These are phyloP conservation scores for Arctopsyche grandis DNA, from an alignment of 1,140 invertebrate genomes.

Conservation along the genomic window DNA sequence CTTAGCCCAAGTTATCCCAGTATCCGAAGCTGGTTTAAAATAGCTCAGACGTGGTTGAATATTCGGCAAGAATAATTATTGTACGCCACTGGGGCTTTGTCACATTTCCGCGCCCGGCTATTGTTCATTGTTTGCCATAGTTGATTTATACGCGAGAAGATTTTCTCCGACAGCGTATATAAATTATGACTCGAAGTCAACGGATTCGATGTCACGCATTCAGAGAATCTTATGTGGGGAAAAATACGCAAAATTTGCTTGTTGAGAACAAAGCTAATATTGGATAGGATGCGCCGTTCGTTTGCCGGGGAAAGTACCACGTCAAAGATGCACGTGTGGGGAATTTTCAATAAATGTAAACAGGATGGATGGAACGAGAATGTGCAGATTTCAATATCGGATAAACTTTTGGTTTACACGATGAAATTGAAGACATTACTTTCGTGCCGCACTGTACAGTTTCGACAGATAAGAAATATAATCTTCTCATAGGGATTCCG, in stretches of 20 bases:
- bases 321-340: too few relatives aligned
- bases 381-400: too few relatives aligned
- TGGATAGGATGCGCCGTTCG: too few relatives aligned
- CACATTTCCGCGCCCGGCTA: conserved; percentile 25
- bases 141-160: conserved; percentile 39
- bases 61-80: conserved; percentile 10
- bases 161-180: conserved; percentile 44
- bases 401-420: too few relatives aligned
- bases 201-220: conserved; percentile 12
- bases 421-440: not conserved
- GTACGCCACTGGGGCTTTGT: not conserved
- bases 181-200: conserved; percentile 38
- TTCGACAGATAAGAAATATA: conserved; percentile 40
- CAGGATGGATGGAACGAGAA: too few relatives aligned
- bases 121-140: conserved; percentile 46
- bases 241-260: too few relatives aligned
- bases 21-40: too few relatives aligned
- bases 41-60: not conserved
- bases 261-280: too few relatives aligned
- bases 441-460: conserved; percentile 15
- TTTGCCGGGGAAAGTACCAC: too few relatives aligned
- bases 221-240: too few relatives aligned
- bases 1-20: too few relatives aligned
- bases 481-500: conserved; percentile 37
- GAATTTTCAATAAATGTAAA: not conserved